phyloP scores from a whole-genome alignment of 2,113 vertebrate genomes.

The Climacteris rufus region DNA sequence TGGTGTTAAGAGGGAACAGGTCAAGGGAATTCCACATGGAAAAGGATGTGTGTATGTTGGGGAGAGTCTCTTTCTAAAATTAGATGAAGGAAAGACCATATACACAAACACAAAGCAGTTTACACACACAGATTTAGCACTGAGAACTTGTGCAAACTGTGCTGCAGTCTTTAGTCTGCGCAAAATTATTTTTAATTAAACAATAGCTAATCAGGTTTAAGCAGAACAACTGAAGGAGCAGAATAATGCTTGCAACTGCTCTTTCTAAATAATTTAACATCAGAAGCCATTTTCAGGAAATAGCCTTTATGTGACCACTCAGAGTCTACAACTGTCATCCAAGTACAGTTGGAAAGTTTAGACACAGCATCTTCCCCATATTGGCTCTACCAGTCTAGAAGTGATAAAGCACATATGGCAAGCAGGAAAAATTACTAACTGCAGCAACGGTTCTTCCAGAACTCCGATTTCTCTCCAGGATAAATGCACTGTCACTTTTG shows the following conservation, averaged over 20 bases:
- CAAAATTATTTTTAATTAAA: background rate
- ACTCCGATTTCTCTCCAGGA: background rate
- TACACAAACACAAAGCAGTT: background rate
- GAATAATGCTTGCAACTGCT: background rate
- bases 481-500: background rate
- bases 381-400: background rate
- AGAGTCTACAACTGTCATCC: background rate
- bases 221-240: background rate
- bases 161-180: background rate
- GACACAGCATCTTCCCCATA: background rate
- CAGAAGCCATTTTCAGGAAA: background rate
- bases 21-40: background rate
- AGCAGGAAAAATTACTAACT: background rate
- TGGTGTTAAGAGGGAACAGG: background rate
- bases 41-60: background rate
- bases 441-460: background rate
- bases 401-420: background rate
- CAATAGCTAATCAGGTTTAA: background rate
- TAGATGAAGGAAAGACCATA: background rate
- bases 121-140: background rate
- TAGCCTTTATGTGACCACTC: background rate
- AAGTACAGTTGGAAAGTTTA: background rate
- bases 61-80: background rate
- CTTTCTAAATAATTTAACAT: background rate
- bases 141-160: background rate